phyloP scores from a whole-genome alignment of 2,113 vertebrate genomes.

The Coracopsis vasa region DNA sequence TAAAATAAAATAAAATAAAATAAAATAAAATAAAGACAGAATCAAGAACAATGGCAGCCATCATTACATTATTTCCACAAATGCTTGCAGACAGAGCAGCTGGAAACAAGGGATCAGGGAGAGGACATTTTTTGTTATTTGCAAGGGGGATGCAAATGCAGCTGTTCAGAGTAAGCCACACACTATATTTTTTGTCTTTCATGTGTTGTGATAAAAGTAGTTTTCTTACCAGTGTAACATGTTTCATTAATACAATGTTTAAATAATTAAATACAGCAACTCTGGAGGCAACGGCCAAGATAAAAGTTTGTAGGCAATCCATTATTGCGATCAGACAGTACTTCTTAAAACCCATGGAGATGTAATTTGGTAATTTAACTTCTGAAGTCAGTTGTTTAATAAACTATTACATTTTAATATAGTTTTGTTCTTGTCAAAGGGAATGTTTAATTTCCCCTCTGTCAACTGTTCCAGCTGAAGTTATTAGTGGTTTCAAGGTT shows the following conservation, averaged over 20 bases:
- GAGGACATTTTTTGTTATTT: slow-evolving; percentile 1
- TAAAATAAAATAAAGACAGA: slow-evolving; percentile 29
- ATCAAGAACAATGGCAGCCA: slow-evolving; percentile 67
- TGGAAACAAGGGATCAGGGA: slow-evolving; percentile 43
- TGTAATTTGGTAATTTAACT: slow-evolving; percentile 67
- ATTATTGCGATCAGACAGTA: slow-evolving; percentile 64
- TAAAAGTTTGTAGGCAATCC: slow-evolving; percentile 73
- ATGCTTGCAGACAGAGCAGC: slow-evolving; percentile 61
- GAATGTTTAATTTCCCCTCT: slow-evolving; percentile 54
- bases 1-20: background rate
- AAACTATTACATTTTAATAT: slow-evolving; percentile 66
- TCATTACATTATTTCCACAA: slow-evolving; percentile 66
- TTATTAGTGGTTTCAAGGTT: slow-evolving; percentile 33
- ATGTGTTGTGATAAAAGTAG: slow-evolving; percentile 62
- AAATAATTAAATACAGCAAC: slow-evolving; percentile 75
- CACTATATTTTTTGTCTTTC: slow-evolving; percentile 53
- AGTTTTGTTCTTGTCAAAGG: slow-evolving; percentile 47
- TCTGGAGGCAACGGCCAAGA: slow-evolving; percentile 63
- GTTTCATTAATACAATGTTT: slow-evolving; percentile 72
- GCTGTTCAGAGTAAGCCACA: slow-evolving; percentile 35
- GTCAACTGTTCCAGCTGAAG: slow-evolving; percentile 41
- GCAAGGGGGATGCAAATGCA: slow-evolving; percentile 42
- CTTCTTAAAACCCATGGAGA: slow-evolving; percentile 62
- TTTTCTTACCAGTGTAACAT: slow-evolving; percentile 59
- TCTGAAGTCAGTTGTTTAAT: slow-evolving; percentile 67